Base-by-base conservation (phyloP, 1,140 invertebrate species). In the Lepidostoma basale region DNA sequence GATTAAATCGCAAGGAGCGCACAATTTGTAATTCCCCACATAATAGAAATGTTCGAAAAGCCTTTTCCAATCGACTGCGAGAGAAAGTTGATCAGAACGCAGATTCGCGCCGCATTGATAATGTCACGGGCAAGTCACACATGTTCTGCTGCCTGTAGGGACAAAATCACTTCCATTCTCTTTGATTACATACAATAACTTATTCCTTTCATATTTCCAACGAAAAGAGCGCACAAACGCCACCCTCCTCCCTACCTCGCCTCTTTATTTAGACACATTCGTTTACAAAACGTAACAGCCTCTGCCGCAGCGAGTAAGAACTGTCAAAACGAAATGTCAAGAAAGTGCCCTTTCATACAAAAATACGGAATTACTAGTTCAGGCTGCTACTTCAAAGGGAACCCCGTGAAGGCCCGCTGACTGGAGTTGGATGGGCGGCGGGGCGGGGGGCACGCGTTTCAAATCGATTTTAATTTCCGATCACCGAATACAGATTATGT, bases 381-480 rank as follows among this genome's bases (percentile, higher is more conserved):
- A 23, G 45, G 14, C 56, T 18, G 44, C 58, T 45, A 40, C 52
- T 64, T 64, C 60, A 69, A 69, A 69, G 49, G n/a, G n/a, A n/a
- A n/a, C n/a, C n/a, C n/a, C n/a, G n/a, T n/a, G n/a, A n/a, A n/a
- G n/a, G n/a, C 40, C 40, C n/a, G 6, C 33, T 8, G 3, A 42
- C 14, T n/a, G n/a, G n/a, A n/a, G n/a, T 10, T 28, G 52, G 52
- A 18, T 6, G 22, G 59, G 39, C 8, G 39, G 28, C 8, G 39
- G 54, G 62, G 63, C 12, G 40, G 22, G 58, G 25, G 33, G 67
- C 45, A 49, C 47, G 45, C 52, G 65, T 28, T 60, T 60, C 62
- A 40, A 72, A 72, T 72, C 70, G 70, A 72, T 72, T 72, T 72
- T 72, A 68, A 72, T 72, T 72, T 72, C 70, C 70, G 70, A 72